Percentiles rank a stretch among this genome's conserved stretches.
Evolutionary conservation across 2,888 invertebrate genomes (phyloP).

Genomic region (Cephus nigrinus): DNA sequence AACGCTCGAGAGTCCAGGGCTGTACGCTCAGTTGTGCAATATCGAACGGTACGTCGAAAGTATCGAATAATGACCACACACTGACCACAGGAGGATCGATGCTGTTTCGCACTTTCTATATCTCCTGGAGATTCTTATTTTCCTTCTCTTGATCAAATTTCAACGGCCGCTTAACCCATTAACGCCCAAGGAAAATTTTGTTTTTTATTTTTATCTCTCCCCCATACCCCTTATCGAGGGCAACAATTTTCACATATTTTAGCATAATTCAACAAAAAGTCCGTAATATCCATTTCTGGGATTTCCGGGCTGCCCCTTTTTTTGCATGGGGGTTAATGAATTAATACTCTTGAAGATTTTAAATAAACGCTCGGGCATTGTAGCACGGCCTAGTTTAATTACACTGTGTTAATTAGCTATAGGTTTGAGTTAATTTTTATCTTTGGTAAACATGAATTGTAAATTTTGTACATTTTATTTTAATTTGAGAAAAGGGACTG

Average conservation of each 20-base stretch:
- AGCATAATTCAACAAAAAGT: too few species aligned
- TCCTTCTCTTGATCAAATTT: neutral
- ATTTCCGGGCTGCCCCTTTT: too few species aligned
- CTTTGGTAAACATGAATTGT: neutral
- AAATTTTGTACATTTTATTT: neutral
- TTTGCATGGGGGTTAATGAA: too few species aligned
- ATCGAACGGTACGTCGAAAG: constrained; percentile 4
- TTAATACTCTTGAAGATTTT: neutral
- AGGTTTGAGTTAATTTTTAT: neutral
- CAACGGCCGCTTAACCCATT: neutral
- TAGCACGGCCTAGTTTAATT: neutral
- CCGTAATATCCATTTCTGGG: too few species aligned
- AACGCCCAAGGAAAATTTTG: too few species aligned
- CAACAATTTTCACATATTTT: too few species aligned
- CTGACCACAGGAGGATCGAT: neutral
- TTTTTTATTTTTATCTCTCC: too few species aligned
- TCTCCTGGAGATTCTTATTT: neutral
- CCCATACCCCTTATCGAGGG: too few species aligned
- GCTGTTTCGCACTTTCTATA: neutral
- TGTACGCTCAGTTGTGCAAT: neutral
- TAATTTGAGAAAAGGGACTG: neutral
- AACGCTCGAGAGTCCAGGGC: neutral
- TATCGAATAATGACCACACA: constrained; percentile 6
- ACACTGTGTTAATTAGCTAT: neutral
- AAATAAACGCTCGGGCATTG: neutral